phyloP scores from a whole-genome alignment of 2,113 vertebrate genomes.

The Lagopus leucura region DNA sequence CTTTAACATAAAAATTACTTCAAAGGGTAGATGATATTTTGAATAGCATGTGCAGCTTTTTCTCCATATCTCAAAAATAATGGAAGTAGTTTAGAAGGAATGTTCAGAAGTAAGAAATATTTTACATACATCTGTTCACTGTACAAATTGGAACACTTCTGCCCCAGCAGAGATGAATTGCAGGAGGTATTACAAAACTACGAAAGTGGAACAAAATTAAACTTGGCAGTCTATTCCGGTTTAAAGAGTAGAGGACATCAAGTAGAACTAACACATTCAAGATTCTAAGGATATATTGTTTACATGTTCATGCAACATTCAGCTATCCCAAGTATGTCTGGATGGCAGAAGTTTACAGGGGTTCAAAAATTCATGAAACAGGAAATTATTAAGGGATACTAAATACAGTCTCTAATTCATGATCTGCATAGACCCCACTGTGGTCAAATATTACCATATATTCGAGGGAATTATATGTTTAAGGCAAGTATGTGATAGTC shows the following conservation, averaged over 20 bases:
- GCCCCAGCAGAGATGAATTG: background rate
- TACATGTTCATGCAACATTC: background rate
- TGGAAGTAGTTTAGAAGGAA: background rate
- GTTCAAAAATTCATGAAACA: background rate
- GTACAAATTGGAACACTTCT: background rate
- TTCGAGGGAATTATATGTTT: background rate
- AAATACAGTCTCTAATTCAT: background rate
- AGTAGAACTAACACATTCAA: background rate
- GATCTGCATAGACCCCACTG: background rate
- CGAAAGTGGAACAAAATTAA: background rate
- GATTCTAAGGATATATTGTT: background rate
- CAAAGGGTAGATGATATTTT: background rate
- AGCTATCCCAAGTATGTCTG: background rate
- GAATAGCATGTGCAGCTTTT: background rate
- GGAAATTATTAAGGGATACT: background rate
- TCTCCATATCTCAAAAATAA: background rate
- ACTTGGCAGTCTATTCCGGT: background rate
- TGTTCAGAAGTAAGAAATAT: background rate
- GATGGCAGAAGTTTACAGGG: background rate
- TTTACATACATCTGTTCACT: background rate
- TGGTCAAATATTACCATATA: background rate
- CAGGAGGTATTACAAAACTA: background rate
- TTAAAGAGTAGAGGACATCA: background rate
- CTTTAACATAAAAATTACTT: background rate
- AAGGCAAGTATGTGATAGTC: background rate